Evolutionary conservation across 2,888 invertebrate genomes (phyloP).

Genomic region (Rugalucina vietnamica): DNA sequence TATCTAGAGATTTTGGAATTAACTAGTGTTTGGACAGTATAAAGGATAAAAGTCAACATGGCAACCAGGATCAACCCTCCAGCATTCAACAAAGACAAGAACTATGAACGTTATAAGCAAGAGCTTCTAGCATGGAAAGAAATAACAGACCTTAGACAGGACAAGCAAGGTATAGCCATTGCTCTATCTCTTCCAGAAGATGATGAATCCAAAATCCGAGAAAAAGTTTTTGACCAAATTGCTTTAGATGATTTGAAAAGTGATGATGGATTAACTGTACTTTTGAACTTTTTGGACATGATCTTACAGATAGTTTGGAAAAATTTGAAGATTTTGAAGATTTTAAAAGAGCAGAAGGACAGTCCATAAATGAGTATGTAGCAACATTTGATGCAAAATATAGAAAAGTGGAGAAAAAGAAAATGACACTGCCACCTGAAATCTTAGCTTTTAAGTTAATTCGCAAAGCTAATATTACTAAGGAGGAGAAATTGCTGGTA

Average conservation of each 20-base stretch:
- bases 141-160: slow-evolving; percentile 48
- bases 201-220: slow-evolving; percentile 43
- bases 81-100: slow-evolving; percentile 27
- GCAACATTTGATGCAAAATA: slow-evolving; percentile 53
- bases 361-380: slow-evolving; percentile 36
- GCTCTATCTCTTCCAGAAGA: slow-evolving; percentile 57
- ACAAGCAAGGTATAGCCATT: slow-evolving; percentile 54
- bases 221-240: slow-evolving; percentile 57
- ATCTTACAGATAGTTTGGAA: slow-evolving; percentile 54
- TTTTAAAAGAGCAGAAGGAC: not conserved
- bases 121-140: slow-evolving; percentile 56
- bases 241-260: slow-evolving; percentile 48
- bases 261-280: slow-evolving; percentile 43
- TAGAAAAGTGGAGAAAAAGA: slow-evolving; percentile 57
- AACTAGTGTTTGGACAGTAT: not conserved
- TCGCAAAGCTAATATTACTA: slow-evolving; percentile 55
- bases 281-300: slow-evolving; percentile 55
- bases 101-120: slow-evolving; percentile 51
- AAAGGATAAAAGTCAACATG: slow-evolving; percentile 20
- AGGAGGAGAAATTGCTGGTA: slow-evolving; percentile 50
- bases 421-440: slow-evolving; percentile 60
- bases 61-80: slow-evolving; percentile 44
- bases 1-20: too few relatives aligned
- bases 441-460: slow-evolving; percentile 58
- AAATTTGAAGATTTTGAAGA: slow-evolving; percentile 57